phyloP scores from a whole-genome alignment of 2,888 invertebrate species.

The Nasonovia ribisnigri region DNA sequence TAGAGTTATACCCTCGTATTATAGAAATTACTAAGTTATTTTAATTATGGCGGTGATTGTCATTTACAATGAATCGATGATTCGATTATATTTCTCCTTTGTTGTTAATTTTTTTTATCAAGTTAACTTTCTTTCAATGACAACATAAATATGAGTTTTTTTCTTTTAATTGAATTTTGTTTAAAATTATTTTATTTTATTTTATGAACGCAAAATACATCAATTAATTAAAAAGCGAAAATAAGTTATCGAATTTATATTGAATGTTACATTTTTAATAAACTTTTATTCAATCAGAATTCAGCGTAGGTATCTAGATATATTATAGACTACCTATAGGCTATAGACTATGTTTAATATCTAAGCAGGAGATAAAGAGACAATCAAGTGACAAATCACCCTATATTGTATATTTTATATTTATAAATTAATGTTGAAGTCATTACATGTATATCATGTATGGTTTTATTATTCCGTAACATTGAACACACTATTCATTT shows the following conservation, averaged over 20 bases:
- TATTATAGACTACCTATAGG: no score
- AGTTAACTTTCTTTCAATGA: neutral
- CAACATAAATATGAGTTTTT: neutral
- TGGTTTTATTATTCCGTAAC: neutral
- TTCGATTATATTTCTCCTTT: neutral
- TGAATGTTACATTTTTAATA: neutral
- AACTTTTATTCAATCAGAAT: neutral
- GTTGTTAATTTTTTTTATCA: neutral
- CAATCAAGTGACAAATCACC: no score
- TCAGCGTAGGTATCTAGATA: no score
- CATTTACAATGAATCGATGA: neutral
- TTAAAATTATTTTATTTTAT: neutral
- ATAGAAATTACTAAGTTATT: neutral
- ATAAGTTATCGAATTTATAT: neutral
- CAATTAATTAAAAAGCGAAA: neutral
- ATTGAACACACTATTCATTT: neutral
- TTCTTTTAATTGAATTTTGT: neutral
- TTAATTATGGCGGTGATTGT: neutral
- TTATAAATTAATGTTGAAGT: no score
- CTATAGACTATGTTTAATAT: no score
- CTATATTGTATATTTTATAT: no score
- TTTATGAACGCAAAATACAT: neutral
- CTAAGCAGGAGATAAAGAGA: no score
- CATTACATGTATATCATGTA: no score
- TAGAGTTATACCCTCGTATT: neutral